Base-by-base conservation (phyloP, 1,140 invertebrate genomes). In the Drosophila murphyi region DNA sequence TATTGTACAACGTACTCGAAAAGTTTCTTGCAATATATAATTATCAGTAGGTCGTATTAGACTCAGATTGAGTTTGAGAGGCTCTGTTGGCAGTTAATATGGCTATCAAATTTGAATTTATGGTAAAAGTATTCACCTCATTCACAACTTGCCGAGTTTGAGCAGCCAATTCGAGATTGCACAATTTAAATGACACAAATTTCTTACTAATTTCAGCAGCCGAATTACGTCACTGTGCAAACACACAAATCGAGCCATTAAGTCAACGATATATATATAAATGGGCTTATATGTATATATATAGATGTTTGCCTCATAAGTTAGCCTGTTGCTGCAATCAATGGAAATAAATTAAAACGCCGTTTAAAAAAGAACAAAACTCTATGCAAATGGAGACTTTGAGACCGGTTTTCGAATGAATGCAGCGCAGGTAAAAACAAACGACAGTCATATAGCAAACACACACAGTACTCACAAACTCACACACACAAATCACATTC, bases 291-390 rank as follows among this genome's bases (percentile, higher is more conserved):
- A 43, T 6, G 2, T 34, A 35, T 29, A 34, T 28, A 31, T 47
- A 20, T 60, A 47, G 57, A 20, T 61, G 37, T 61, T 43, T 47
- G 20, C 20, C 51, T 45, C 28, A 50, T 68, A 20, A 64, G 61
- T 64, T 71, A 71, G 41, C 56, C 32, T 75, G 64, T 88, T 88
- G 87, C 65, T 80, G 83, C 83, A 87, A 87, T 87, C 83, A 87
- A 87, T 87, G 70, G 63, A 87, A 80, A 88, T 88, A 87, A 87
- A 87, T 87, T 80, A 80, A 83, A 80, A 63, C 52, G 54, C 12
- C 74, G 81, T 80, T 85, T 85, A 77, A 85, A 83, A 71, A 83
- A 86, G 76, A 87, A 87, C 82, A 87, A 88, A 87, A 87, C 69
- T 77, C 71, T 88, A 87, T 87, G 82, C 83, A 87, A 87, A 87